Evolutionary conservation across 1,140 invertebrate genomes (phyloP).

Genomic region (Carposina sasakii): DNA sequence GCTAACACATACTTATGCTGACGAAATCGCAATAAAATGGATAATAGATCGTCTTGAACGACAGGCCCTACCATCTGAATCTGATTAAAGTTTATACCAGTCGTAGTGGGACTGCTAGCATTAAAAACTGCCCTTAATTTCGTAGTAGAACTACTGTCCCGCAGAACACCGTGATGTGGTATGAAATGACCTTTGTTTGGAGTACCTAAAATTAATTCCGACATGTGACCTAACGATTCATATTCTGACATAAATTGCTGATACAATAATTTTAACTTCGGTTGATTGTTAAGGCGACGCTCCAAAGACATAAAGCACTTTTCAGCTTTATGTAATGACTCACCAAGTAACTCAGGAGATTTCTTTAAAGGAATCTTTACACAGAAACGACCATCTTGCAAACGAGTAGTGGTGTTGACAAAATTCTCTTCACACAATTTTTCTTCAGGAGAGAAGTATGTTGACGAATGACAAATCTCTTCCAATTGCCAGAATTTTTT

Average conservation of each 20-base stretch:
- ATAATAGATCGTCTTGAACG: constrained; percentile 40
- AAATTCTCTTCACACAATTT: constrained; percentile 19
- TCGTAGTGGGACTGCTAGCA: too few relatives aligned
- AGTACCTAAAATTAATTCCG: too few relatives aligned
- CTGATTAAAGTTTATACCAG: constrained; percentile 46
- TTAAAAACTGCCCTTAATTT: too few relatives aligned
- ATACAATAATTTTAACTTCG: constrained; percentile 13
- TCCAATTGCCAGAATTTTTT: constrained; percentile 4
- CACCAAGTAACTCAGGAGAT: constrained; percentile 9
- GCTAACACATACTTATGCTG: too few relatives aligned
- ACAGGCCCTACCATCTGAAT: constrained; percentile 34
- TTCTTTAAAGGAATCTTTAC: constrained; percentile 20
- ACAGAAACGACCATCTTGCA: constrained; percentile 18
- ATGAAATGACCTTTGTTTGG: too few relatives aligned
- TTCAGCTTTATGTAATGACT: constrained; percentile 18
- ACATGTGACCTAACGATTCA: constrained; percentile 14
- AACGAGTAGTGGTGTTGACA: constrained; percentile 16
- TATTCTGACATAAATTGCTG: constrained; percentile 24
- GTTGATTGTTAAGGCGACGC: constrained; percentile 11
- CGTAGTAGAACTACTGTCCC: too few relatives aligned
- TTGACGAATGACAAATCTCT: not conserved
- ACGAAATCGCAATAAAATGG: too few relatives aligned
- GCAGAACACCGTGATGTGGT: constrained; percentile 9
- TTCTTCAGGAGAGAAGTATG: not conserved
- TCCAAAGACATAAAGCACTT: constrained; percentile 21